phyloP scores from a whole-genome alignment of 2,797 vertebrate species.

The Pelochelys cantorii region DNA sequence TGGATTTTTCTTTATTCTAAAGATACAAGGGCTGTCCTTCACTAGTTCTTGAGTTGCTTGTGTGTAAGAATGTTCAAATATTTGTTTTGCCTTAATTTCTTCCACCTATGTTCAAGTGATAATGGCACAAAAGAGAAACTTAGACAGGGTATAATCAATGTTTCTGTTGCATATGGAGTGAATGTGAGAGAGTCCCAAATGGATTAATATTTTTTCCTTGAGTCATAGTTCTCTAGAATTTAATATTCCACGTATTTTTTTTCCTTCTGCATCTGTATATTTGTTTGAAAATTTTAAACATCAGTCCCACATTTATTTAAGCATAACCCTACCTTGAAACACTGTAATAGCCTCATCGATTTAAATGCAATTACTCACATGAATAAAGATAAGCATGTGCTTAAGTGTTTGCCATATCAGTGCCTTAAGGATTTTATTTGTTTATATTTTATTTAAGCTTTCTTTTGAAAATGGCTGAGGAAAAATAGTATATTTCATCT shows the following conservation, averaged over 20 bases:
- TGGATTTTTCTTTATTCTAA: neutral
- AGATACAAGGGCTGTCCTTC: constrained; percentile 7
- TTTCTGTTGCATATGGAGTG: neutral
- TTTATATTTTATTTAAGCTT: neutral
- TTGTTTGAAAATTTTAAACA: neutral
- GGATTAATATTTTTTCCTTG: neutral
- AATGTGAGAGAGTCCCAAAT: neutral
- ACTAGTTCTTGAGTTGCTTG: neutral
- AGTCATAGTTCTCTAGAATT: neutral
- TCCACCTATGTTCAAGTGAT: neutral
- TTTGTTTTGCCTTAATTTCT: constrained; percentile 18
- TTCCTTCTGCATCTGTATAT: neutral
- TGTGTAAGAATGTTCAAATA: neutral
- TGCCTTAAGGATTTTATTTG: neutral
- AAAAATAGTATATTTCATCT: neutral
- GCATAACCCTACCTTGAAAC: neutral
- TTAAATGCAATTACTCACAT: constrained; percentile 12
- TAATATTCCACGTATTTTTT: neutral
- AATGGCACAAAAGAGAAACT: neutral
- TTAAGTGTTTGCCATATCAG: constrained; percentile 10
- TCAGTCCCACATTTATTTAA: neutral
- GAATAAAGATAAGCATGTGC: neutral
- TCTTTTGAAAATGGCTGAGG: neutral
- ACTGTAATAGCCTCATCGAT: neutral
- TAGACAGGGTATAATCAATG: neutral